These are phyloP conservation scores for Mythimna vitellina DNA, from an alignment of 2,888 invertebrate species.

Conservation along the genomic window DNA sequence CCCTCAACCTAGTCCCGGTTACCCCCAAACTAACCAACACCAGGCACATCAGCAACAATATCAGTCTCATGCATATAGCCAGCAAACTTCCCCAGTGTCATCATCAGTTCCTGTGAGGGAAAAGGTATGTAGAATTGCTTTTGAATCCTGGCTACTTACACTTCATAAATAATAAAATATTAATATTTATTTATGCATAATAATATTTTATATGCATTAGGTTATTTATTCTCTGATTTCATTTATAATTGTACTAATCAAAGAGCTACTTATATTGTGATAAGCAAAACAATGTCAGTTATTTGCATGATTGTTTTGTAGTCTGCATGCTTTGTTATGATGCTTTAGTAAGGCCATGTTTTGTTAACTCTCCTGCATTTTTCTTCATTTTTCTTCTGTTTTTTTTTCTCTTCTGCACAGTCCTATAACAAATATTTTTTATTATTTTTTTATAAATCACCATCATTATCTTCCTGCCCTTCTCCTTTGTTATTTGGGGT, in stretches of 20 bases:
- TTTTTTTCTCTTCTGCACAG: too few species aligned
- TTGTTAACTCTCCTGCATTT: neutral
- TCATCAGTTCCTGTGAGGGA: conserved; percentile 72
- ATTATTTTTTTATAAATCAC: too few species aligned
- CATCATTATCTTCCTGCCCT: too few species aligned
- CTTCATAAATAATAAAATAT: neutral
- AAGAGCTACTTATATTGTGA: conserved; percentile 72
- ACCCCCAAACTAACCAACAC: conserved; percentile 76
- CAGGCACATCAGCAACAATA: conserved; percentile 75
- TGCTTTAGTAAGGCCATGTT: conserved; percentile 6
- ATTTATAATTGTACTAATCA: conserved; percentile 49
- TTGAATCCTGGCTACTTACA: conserved; percentile 17
- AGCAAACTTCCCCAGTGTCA: conserved; percentile 75
- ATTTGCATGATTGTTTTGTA: conserved; percentile 31
- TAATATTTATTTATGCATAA: neutral
- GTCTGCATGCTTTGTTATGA: conserved; percentile 17
- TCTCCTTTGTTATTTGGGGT: too few species aligned
- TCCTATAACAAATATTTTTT: too few species aligned
- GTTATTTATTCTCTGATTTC: conserved; percentile 8
- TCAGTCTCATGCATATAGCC: conserved; percentile 72
- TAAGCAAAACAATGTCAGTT: conserved; percentile 78
- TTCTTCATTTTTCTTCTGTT: too few species aligned
- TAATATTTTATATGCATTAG: conserved; percentile 2
- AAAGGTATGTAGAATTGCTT: conserved; percentile 79
- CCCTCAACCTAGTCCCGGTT: conserved; percentile 65